A percentile compares a stretch with the other conserved stretches of the same genome.
Evolutionary conservation across 1,140 invertebrate species (phyloP).

Genomic region (Caenorhabditis tropicalis): DNA sequence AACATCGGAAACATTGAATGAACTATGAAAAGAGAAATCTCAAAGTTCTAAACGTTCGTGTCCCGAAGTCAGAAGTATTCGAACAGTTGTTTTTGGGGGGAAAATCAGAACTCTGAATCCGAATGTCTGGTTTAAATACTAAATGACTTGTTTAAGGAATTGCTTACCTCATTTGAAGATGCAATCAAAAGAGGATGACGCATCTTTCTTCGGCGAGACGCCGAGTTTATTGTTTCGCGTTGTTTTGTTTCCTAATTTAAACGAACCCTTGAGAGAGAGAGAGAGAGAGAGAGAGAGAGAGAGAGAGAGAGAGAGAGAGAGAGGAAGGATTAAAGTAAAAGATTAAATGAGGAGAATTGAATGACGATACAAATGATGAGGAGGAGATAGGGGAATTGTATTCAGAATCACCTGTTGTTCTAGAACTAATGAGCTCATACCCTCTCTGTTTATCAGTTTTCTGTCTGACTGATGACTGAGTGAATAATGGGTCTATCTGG

Average conservation of each 20-base stretch:
- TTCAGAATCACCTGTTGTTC: slow-evolving; percentile 13
- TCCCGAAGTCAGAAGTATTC: no score
- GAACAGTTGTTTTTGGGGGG: no score
- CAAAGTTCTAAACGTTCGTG: no score
- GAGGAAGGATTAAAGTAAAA: not conserved
- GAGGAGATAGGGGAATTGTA: not conserved
- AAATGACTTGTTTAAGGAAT: not conserved
- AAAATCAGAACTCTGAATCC: no score
- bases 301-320: not conserved
- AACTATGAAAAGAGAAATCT: no score
- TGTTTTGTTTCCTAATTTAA: slow-evolving; percentile 43
- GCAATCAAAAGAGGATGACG: not conserved
- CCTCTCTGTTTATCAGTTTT: not conserved
- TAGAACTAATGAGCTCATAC: no score
- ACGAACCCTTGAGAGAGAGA: not conserved
- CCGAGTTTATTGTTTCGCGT: not conserved
- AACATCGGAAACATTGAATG: no score
- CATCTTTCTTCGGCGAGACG: slow-evolving; percentile 31
- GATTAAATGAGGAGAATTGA: not conserved
- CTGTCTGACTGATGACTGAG: not conserved
- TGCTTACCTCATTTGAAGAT: not conserved
- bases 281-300: no score
- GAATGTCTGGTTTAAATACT: no score
- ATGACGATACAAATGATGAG: not conserved
- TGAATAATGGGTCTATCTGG: not conserved